A percentile compares a stretch with the other conserved stretches of the same genome.
Conservation (phyloP, 2,888 invertebrate genomes). For the Limnephilus marmoratus region DNA sequence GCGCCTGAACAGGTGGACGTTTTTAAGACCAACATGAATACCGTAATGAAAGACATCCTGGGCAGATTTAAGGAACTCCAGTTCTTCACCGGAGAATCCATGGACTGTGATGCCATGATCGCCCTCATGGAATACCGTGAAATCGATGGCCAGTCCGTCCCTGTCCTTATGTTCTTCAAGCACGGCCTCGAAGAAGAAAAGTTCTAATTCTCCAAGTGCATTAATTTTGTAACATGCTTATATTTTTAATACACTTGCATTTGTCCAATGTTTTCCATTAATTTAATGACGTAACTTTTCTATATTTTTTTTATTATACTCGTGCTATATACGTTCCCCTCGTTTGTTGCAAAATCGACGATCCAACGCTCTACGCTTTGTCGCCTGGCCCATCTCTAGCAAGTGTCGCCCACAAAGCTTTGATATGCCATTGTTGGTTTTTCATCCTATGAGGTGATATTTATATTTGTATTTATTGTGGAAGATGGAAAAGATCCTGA, state of each 20-base stretch:
- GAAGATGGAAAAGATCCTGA: slow-evolving; percentile 63
- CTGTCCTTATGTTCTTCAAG: slow-evolving; percentile 97
- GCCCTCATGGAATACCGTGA: slow-evolving; percentile 96
- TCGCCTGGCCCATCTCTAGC: neutral
- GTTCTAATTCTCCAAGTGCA: slow-evolving; percentile 79
- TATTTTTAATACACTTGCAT: slow-evolving; percentile 26
- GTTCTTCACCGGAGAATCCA: slow-evolving; percentile 94
- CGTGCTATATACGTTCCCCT: slow-evolving; percentile 9
- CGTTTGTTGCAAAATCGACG: slow-evolving; percentile 42
- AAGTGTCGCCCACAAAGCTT: slow-evolving; percentile 26
- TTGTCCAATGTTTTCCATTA: slow-evolving; percentile 50
- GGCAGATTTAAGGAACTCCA: slow-evolving; percentile 94
- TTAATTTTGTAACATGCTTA: slow-evolving; percentile 25
- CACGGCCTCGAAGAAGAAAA: slow-evolving; percentile 97
- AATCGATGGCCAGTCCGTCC: slow-evolving; percentile 87
- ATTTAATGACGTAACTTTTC: slow-evolving; percentile 43
- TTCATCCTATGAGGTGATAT: slow-evolving; percentile 48
- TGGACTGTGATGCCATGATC: slow-evolving; percentile 97
- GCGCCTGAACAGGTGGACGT: slow-evolving; percentile 90
- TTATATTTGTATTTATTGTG: slow-evolving; percentile 61
- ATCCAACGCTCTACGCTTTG: slow-evolving; percentile 33
- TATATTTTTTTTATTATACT: slow-evolving; percentile 49
- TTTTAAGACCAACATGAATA: slow-evolving; percentile 95
- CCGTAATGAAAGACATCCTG: slow-evolving; percentile 94
- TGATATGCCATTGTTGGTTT: slow-evolving; percentile 17